Base-by-base conservation (phyloP, 2,797 vertebrate genomes). In the Meda fulgida region DNA sequence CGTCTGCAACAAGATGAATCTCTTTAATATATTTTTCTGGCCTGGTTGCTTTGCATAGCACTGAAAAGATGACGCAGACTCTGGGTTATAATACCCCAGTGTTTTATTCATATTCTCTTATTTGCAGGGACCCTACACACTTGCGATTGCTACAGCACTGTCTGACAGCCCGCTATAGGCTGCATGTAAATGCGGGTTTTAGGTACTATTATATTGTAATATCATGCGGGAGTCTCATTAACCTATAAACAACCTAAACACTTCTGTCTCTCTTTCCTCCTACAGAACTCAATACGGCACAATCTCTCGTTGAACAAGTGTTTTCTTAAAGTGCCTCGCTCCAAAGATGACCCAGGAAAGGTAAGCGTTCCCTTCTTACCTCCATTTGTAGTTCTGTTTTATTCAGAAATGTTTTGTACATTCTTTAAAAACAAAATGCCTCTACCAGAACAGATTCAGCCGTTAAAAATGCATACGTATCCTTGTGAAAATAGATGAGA, bases 271-370 rank as follows among this genome's bases (percentile, higher is more conserved):
- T 88, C 83, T 89, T 91, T 88, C 84, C 77, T 89, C 89, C 85
- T 89, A 86, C 95, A 98, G 97, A 98, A 98, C 94, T 97, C 97
- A 84, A 98, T 98, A 95, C 94, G 97, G 93, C 97, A 97, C 95
- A 98, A 98, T 94, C 94, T 98, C 91, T 98, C 97, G 78, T 92
- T 98, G 94, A 98, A 98, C 93, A 98, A 98, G 94, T 98, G 97
- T 97, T 98, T 97, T 94, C 96, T 98, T 94, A 98, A 97, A 97
- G 97, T 98, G 96, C 97, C 97, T 97, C 96, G 97, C 94, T 97
- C 97, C 92, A 97, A 97, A 96, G 97, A 98, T 93, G 97, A 97
- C 93, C 97, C 97, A 0, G 97, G 97, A 95, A 98, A 98, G 97
- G 97, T 98, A 95, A 94, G 94, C 21, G 21, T 38, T 71, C 3